A percentile compares a stretch with the other conserved stretches of the same genome.
phyloP scores from a whole-genome alignment of 2,888 invertebrate species.

The Platycnemis pennipes region DNA sequence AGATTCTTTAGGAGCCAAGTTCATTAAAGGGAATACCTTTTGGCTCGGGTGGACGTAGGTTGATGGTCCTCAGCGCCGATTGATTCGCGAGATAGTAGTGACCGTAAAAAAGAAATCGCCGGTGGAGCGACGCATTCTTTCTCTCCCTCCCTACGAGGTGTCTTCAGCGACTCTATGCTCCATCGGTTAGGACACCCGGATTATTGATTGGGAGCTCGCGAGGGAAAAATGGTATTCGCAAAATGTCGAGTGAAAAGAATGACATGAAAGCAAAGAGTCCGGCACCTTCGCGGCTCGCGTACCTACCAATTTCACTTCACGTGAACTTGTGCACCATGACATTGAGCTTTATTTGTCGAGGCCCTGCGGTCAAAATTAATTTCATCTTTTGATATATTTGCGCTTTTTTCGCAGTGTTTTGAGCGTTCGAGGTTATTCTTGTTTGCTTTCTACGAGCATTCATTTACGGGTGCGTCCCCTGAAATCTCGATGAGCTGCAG shows the following conservation, averaged over 20 bases:
- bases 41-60: not conserved
- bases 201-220: not conserved
- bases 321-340: not conserved
- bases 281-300: not conserved
- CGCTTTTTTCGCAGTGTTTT: not conserved
- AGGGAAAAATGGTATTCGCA: not conserved
- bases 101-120: not conserved
- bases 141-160: not conserved
- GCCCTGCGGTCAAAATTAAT: not conserved
- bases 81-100: not conserved
- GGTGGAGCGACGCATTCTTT: not conserved
- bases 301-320: not conserved
- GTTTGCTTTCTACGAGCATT: not conserved
- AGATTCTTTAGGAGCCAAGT: not conserved
- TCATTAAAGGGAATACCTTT: conserved; percentile 11
- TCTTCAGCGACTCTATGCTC: not conserved
- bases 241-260: not conserved
- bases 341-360: not conserved
- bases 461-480: not conserved
- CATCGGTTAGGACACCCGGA: not conserved
- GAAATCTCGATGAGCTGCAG: not conserved
- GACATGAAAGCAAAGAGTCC: not conserved
- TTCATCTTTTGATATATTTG: not conserved
- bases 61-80: not conserved
- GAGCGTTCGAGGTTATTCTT: not conserved